Conservation (phyloP, 2,113 vertebrate species). For the Corythornis cristatus region DNA sequence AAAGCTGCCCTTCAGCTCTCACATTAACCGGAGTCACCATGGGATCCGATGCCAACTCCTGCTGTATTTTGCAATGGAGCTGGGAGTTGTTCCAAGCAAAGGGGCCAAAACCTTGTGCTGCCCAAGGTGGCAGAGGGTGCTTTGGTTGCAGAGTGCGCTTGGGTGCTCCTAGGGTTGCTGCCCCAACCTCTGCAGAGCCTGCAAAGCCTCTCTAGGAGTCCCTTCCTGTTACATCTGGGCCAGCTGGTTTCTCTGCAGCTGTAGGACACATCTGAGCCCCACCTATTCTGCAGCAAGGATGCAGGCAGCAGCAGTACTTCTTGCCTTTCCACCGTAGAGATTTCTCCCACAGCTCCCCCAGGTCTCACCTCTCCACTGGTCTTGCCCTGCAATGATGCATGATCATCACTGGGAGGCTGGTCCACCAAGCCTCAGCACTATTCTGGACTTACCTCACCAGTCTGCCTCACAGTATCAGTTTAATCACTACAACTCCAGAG, state of each 20-base stretch:
- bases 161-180: neutral
- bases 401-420: neutral
- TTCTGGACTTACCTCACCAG: neutral
- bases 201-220: neutral
- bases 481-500: neutral
- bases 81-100: conserved; percentile 5
- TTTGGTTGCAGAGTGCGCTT: neutral
- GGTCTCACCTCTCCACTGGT: neutral
- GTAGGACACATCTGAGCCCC: neutral
- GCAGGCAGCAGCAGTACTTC: neutral
- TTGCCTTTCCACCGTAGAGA: neutral
- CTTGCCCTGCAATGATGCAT: accelerated
- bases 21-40: neutral
- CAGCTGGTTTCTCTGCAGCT: conserved; percentile 27
- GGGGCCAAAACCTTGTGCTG: neutral
- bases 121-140: neutral
- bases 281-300: neutral
- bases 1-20: neutral
- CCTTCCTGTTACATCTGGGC: neutral
- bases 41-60: accelerated
- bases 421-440: neutral
- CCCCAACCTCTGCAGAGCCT: accelerated
- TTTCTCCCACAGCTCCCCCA: neutral
- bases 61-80: neutral
- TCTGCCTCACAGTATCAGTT: neutral